Evolutionary conservation across 1,140 invertebrate species (phyloP), one percentile per base, ranked within the genome.

Genomic region (Cydia splendana): DNA sequence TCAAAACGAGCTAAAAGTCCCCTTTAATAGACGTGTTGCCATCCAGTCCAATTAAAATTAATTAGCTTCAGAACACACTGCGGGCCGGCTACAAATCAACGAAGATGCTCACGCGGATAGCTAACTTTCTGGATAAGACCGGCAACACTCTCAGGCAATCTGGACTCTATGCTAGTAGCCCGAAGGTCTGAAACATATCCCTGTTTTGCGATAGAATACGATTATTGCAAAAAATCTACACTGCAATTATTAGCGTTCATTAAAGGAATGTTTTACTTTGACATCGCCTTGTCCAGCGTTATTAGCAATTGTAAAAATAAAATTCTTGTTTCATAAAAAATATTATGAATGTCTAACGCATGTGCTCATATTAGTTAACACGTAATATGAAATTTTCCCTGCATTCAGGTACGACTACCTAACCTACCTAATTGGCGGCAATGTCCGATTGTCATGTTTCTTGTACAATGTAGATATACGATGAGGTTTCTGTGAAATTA

Each of bases 31-130:
- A 91, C 88, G 85, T 84, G 87, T 88, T 87, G 89, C 87, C 86
- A 91, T 83, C 79, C 80, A 80, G 82, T 87, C 91, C 91, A 93
- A 93, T 93, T 93, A 93, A 93, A 93, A 93, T 93, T 93, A 93
- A 93, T 93, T 91, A 93, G 89, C 88, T 88, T 85, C 87, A 83
- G 88, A 90, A 92, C 87, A 88, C 84, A 85, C 80, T 84, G 85
- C 84, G 84, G 82, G 82, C 83, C 84, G 84, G 89, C 83, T 91
- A 90, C 88, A 92, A 91, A 91, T 91, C 88, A 90, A 92, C 88
- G 84, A 87, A 91, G 89, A 91, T 91, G 90, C 85, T 86, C 88
- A 84, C 79, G 82, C 85, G 87, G 88, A 89, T 90, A 88, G 84
- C 85, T 76, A 78, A 79, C 80, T 83, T 82, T 78, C 80, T 83